Conservation (phyloP, 2,797 vertebrate species). For the Eptatretus atami region DNA sequence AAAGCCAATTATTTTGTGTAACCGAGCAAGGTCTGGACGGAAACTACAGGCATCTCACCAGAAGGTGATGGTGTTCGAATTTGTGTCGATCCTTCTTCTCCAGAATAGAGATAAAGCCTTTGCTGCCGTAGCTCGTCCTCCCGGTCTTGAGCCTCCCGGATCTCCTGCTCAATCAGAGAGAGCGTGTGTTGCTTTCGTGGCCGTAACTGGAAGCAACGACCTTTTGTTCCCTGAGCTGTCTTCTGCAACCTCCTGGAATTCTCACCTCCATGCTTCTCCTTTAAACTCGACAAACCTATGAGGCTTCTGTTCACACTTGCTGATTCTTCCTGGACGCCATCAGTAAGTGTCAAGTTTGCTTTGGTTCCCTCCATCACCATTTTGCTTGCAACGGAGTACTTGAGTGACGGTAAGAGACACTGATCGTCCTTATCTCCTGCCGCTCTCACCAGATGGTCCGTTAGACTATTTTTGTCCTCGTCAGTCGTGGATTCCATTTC, state of each 20-base stretch:
- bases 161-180: constrained; percentile 33
- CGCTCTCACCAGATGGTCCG: no score
- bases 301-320: background rate
- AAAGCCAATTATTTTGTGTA: no score
- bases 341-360: background rate
- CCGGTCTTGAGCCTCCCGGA: constrained; percentile 23
- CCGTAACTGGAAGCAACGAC: constrained; percentile 14
- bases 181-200: constrained; percentile 16
- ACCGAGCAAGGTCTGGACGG: no score
- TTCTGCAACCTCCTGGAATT: constrained; percentile 6
- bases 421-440: no score
- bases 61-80: no score
- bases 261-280: background rate
- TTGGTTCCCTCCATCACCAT: no score
- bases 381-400: no score
- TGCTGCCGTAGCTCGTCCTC: constrained; percentile 33
- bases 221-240: constrained; percentile 11
- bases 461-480: no score
- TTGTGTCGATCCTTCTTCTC: no score
- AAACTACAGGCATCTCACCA: no score
- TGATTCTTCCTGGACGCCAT: background rate
- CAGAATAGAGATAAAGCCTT: constrained; percentile 12
- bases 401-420: no score
- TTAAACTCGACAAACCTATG: background rate
- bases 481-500: no score